These are phyloP conservation scores for Chroicocephalus ridibundus DNA, from an alignment of 2,113 vertebrate species.

Conservation along the genomic window DNA sequence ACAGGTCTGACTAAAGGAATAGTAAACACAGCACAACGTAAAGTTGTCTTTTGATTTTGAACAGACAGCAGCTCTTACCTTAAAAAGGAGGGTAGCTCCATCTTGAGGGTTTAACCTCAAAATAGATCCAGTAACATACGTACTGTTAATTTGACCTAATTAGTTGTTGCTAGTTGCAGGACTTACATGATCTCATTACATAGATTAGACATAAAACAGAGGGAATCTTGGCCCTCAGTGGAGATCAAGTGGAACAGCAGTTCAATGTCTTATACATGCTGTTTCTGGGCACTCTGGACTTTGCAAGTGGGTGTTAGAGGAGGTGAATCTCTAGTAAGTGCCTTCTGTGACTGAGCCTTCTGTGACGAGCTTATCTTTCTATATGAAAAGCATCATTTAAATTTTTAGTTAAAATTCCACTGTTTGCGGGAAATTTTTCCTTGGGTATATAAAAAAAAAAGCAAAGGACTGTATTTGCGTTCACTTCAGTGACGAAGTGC, in stretches of 20 bases:
- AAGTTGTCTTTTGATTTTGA: neutral
- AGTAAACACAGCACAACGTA: neutral
- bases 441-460: neutral
- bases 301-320: neutral
- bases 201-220: constrained; percentile 19
- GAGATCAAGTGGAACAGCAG: neutral
- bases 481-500: neutral
- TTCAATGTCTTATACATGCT: neutral
- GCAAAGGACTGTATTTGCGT: neutral
- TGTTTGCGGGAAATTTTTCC: neutral
- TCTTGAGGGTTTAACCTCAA: constrained; percentile 30
- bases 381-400: neutral
- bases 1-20: neutral
- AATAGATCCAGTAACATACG: constrained; percentile 48
- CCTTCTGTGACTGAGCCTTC: neutral
- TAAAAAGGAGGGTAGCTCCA: neutral
- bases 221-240: neutral
- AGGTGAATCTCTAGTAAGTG: neutral
- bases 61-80: neutral
- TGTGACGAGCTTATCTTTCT: neutral
- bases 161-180: constrained; percentile 30
- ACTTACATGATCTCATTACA: constrained; percentile 46
- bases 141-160: constrained; percentile 67
- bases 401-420: neutral
- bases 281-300: neutral